phyloP scores from a whole-genome alignment of 2,888 invertebrate genomes.

The Pseudococcus longispinus region DNA sequence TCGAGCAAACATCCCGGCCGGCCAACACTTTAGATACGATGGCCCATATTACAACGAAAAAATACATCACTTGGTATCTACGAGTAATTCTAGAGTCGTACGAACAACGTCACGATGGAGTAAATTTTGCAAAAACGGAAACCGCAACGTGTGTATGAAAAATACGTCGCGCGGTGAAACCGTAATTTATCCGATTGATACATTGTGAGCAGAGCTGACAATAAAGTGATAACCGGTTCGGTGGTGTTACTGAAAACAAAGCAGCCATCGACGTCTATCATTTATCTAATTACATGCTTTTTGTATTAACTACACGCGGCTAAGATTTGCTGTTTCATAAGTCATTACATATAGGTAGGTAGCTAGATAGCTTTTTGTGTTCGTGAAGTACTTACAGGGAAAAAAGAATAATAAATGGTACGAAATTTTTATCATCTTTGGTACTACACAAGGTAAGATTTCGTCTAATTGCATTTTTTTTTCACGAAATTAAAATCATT shows the following conservation, averaged over 20 bases:
- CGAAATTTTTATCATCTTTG: no score
- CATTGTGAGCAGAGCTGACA: constrained; percentile 15
- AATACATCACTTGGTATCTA: background rate
- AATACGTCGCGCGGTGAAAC: background rate
- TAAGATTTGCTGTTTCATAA: background rate
- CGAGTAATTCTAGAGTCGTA: background rate
- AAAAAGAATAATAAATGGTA: no score
- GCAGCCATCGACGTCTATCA: background rate
- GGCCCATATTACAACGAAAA: constrained; percentile 13
- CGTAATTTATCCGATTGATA: constrained; percentile 41
- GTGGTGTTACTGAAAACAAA: background rate
- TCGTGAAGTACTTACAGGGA: background rate
- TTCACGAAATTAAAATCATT: background rate
- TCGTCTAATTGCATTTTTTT: no score
- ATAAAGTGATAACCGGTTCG: constrained; percentile 3
- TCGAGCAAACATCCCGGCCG: background rate
- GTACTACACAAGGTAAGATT: no score
- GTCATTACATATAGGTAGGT: background rate
- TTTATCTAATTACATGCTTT: background rate
- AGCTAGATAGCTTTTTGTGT: background rate
- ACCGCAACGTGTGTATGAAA: background rate
- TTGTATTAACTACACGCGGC: background rate
- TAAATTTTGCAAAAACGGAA: constrained; percentile 44
- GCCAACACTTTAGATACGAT: constrained; percentile 29
- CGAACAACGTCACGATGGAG: background rate